These are phyloP conservation scores for Cyphomyrmex costatus DNA, from an alignment of 1,140 invertebrate species.

Conservation along the genomic window DNA sequence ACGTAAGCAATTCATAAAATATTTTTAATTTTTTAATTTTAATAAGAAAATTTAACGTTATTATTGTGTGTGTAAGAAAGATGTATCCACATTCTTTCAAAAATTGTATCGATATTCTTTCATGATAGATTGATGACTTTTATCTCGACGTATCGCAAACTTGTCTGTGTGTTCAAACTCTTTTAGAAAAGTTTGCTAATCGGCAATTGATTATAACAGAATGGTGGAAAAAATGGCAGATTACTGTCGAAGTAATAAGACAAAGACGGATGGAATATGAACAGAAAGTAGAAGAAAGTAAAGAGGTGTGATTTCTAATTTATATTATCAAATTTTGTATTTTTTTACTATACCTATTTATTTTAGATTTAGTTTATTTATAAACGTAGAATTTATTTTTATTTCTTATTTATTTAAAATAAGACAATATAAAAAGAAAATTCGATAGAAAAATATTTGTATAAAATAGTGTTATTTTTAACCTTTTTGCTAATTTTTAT, in stretches of 20 bases:
- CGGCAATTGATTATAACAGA: constrained; percentile 90
- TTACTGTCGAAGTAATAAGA: constrained; percentile 88
- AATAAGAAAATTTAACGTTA: not conserved
- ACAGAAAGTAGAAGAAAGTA: constrained; percentile 91
- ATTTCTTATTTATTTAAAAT: not conserved
- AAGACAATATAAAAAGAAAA: not conserved
- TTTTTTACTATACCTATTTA: not conserved
- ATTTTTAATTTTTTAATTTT: not conserved
- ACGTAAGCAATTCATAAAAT: constrained; percentile 83
- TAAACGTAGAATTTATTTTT: not conserved
- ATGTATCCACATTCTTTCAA: no score
- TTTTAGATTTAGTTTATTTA: not conserved
- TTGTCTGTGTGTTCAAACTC: constrained; percentile 90
- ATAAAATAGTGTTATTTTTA: not conserved
- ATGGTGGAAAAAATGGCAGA: constrained; percentile 91
- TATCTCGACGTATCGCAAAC: constrained; percentile 92
- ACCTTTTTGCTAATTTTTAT: not conserved
- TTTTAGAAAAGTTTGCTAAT: constrained; percentile 90
- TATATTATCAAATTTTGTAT: not conserved
- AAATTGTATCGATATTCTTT: constrained; percentile 68
- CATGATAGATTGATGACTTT: constrained; percentile 90
- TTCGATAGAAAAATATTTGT: not conserved
- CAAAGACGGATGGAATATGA: constrained; percentile 90
- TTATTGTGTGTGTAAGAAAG: no score
- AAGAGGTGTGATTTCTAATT: constrained; percentile 87